Percentiles rank a stretch among this genome's conserved stretches.
Evolutionary conservation across 2,113 vertebrate genomes (phyloP).

Genomic region (Syngnathus scovelli): DNA sequence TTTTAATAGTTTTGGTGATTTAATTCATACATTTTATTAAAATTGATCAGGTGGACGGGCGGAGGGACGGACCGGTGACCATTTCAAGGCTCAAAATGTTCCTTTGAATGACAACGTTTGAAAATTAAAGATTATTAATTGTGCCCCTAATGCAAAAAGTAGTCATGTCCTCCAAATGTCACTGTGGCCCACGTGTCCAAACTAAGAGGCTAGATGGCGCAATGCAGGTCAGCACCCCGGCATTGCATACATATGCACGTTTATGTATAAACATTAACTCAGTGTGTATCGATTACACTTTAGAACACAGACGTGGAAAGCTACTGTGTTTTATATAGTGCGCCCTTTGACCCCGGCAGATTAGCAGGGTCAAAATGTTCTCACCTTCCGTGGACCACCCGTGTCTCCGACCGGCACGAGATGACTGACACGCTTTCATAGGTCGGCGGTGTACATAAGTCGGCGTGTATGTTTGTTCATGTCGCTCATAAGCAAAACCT

Average conservation of each 20-base stretch:
- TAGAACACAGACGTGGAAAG: conserved; percentile 37
- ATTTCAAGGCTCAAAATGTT: too few relatives aligned
- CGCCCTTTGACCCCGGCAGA: conserved; percentile 25
- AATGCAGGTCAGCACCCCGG: not conserved
- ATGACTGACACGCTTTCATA: conserved; percentile 2
- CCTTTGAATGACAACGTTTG: not conserved
- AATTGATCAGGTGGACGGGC: too few relatives aligned
- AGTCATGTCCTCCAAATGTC: not conserved
- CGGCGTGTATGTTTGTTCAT: conserved; percentile 12
- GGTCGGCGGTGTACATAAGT: not conserved
- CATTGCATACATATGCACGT: not conserved
- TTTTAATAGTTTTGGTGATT: not conserved
- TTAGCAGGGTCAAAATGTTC: conserved; percentile 39
- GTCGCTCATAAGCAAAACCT: conserved; percentile 16
- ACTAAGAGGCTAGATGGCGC: not conserved
- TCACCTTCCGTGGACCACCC: conserved; percentile 39
- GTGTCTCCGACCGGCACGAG: not conserved
- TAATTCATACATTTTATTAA: not conserved
- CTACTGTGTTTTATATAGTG: conserved; percentile 44
- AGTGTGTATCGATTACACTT: conserved; percentile 30
- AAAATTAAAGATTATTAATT: not conserved
- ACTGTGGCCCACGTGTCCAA: not conserved
- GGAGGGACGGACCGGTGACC: too few relatives aligned
- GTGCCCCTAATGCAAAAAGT: not conserved
- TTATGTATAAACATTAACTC: conserved; percentile 18